Conservation (phyloP, 2,113 vertebrate species). For the Onychostruthus taczanowskii region DNA sequence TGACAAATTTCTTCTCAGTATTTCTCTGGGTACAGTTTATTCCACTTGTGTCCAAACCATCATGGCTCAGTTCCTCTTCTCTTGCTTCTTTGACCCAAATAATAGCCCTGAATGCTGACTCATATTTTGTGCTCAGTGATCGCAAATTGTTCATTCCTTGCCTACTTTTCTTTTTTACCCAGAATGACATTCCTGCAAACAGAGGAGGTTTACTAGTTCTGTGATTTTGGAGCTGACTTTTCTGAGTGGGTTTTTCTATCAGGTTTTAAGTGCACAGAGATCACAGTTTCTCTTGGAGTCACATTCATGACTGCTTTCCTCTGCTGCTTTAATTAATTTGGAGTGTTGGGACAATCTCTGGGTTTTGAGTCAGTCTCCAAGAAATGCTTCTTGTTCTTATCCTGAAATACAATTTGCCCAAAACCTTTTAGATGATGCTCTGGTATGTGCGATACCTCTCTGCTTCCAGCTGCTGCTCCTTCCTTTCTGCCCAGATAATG, state of each 20-base stretch:
- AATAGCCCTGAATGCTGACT: neutral
- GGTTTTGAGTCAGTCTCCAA: neutral
- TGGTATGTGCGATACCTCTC: neutral
- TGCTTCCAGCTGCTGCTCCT: neutral
- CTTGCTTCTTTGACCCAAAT: neutral
- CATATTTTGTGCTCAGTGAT: neutral
- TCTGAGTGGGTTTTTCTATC: neutral
- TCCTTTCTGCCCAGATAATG: neutral
- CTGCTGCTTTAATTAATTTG: neutral
- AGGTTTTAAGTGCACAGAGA: neutral
- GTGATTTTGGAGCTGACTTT: neutral
- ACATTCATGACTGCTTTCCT: neutral
- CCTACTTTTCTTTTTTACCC: neutral
- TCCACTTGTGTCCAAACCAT: neutral
- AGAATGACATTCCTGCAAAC: neutral
- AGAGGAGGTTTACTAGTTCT: neutral
- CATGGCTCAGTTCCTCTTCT: neutral
- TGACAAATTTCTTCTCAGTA: neutral
- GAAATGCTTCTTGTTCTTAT: neutral
- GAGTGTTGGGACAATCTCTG: neutral
- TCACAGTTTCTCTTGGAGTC: neutral
- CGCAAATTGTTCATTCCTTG: neutral
- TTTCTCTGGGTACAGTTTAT: neutral
- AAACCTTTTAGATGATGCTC: neutral
- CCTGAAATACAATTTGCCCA: neutral